Evolutionary conservation across 2,797 vertebrate species (phyloP), one percentile per base, ranked within the genome.

Genomic region (Tiaroga cobitis): DNA sequence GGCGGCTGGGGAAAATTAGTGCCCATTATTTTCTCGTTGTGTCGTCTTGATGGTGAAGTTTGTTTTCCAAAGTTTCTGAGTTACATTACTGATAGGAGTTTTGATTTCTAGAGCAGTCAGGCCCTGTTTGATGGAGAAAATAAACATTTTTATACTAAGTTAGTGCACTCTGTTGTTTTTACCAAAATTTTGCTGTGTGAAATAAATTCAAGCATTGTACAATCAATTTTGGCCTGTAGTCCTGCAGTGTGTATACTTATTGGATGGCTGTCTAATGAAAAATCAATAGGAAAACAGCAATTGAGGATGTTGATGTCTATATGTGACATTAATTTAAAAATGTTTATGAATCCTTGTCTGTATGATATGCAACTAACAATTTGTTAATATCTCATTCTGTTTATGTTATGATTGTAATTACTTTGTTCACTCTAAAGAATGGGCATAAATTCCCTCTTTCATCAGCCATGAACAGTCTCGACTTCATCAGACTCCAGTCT

Each of bases 21-120:
- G 34, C 29, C 43, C 29, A 69, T 90, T 85, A 83, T 90, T 90
- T 87, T 84, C 81, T 85, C 63, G 61, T 87, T 5, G 24, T 37
- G 70, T 63, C 29, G 41, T 61, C 70, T 72, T 76, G 77, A 81
- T 46, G 83, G 41, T 61, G 76, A 85, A 77, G 59, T 86, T 63
- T 86, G 79, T 81, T 80, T 77, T 72, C 3, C 11, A 1, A 26
- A 6, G 41, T 32, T 80, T 76, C 65, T 51, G n/a, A 32, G 54
- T 51, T 83, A 39, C 59, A 83, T 75, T 76, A 67, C 59, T 67
- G 59, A 76, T 21, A 34, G 43, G 39, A 37, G 43, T n/a, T 76
- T 83, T 75, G 59, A 69, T 84, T 69, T 16, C n/a, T 56, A 2
- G 65, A 51, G 59, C 59, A 26, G 24, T 19, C 41, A 51, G 24